Evolutionary conservation across 2,113 vertebrate genomes (phyloP).

Genomic region (Tympanuchus pallidicinctus): DNA sequence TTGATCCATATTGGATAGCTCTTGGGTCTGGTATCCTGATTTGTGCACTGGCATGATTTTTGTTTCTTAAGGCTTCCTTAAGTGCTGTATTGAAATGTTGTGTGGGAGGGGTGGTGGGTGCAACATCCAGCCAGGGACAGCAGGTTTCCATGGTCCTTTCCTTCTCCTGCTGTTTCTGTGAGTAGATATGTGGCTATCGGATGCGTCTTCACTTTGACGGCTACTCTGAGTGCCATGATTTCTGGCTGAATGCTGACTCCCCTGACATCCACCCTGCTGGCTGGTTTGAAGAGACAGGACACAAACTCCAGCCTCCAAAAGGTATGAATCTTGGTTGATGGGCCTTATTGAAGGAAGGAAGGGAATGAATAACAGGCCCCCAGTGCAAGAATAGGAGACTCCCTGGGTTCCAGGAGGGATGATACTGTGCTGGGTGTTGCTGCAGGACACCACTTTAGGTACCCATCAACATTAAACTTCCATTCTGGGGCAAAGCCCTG

Average conservation of each 20-base stretch:
- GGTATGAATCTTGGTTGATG: slow-evolving; percentile 75
- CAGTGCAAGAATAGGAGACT: background rate
- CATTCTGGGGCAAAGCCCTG: background rate
- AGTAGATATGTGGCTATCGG: slow-evolving; percentile 93
- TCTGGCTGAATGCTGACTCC: slow-evolving; percentile 96
- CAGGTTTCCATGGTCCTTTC: background rate
- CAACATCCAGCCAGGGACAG: background rate
- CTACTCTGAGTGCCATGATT: slow-evolving; percentile 96
- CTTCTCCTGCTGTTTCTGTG: background rate
- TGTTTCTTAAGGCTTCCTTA: background rate
- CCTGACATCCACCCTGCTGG: slow-evolving; percentile 92
- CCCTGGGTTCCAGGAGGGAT: background rate
- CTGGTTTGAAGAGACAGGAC: slow-evolving; percentile 95
- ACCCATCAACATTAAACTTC: background rate
- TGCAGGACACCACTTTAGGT: background rate
- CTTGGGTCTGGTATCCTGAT: background rate
- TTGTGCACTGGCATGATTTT: background rate
- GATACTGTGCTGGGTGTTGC: background rate
- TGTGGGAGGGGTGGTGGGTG: accelerated
- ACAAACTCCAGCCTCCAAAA: slow-evolving; percentile 96
- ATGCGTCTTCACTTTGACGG: slow-evolving; percentile 97
- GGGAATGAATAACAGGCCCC: background rate
- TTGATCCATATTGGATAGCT: background rate
- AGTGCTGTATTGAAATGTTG: background rate
- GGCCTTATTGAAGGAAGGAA: background rate